These are phyloP conservation scores for Patiria pectinifera DNA, from an alignment of 53 echinoderm and acorn worm species.

Conservation along the genomic window DNA sequence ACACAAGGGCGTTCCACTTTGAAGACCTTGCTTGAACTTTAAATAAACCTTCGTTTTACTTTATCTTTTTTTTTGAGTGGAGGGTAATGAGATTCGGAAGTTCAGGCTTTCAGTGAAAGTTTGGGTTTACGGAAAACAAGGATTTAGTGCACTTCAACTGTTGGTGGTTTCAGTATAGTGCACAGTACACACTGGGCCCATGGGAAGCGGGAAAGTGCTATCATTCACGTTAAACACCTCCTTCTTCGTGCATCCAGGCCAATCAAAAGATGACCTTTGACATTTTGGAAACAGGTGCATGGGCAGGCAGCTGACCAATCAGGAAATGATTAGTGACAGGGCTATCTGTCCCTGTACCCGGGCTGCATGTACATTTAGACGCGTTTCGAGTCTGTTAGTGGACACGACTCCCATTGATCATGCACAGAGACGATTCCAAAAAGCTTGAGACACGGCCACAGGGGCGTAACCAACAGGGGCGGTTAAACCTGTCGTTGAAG, in stretches of 20 bases:
- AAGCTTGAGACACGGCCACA: no score
- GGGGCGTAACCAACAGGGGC: no score
- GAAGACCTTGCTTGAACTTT: background rate
- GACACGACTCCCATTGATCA: background rate
- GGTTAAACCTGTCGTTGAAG: background rate
- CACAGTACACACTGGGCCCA: background rate
- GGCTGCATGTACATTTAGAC: background rate
- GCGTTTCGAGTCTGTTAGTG: background rate
- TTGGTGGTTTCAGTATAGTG: background rate
- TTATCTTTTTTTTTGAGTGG: background rate
- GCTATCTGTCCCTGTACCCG: background rate
- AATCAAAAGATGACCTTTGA: constrained; percentile 36
- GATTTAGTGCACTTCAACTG: background rate
- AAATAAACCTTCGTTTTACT: background rate
- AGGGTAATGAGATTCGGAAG: background rate
- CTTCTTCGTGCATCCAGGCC: background rate
- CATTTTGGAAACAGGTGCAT: constrained; percentile 39
- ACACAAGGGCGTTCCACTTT: background rate
- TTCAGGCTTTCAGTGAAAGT: background rate
- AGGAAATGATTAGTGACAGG: constrained; percentile 47
- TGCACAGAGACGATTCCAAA: background rate
- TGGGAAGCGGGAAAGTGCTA: background rate
- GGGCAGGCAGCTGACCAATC: constrained; percentile 31
- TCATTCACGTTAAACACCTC: background rate
- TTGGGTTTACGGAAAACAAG: background rate